Conservation (phyloP, 2,113 vertebrate genomes). For the Fukomys damarensis region DNA sequence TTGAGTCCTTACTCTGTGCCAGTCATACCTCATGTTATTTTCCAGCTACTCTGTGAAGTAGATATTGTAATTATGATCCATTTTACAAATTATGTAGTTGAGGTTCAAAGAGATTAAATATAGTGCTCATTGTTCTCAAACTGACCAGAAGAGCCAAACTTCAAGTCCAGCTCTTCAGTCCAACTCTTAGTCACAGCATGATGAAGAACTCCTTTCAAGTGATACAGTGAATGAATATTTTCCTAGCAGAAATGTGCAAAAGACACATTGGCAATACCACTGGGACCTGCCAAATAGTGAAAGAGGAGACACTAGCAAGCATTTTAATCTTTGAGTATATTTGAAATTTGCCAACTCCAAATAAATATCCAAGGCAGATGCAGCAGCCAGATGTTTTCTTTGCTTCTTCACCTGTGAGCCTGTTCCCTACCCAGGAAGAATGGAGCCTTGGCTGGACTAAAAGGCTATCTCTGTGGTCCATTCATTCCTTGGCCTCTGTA, state of each 20-base stretch:
- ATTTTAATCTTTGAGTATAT: conserved; percentile 40
- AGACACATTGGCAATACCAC: neutral
- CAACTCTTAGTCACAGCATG: neutral
- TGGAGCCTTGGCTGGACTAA: neutral
- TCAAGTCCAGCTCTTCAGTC: neutral
- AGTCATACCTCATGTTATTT: neutral
- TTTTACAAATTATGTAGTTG: neutral
- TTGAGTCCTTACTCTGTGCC: neutral
- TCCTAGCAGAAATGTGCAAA: neutral
- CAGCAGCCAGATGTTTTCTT: conserved; percentile 29
- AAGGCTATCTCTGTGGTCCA: conserved; percentile 19
- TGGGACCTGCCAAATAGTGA: neutral
- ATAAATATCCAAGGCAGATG: conserved; percentile 47
- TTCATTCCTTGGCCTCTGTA: neutral
- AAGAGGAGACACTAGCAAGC: neutral
- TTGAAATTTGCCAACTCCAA: conserved; percentile 45
- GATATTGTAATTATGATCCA: neutral
- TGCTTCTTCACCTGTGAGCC: conserved; percentile 14
- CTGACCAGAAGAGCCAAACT: neutral
- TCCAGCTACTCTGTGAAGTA: neutral
- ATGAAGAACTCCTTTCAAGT: neutral
- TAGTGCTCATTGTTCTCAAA: neutral
- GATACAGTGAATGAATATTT: neutral
- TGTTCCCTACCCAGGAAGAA: neutral
- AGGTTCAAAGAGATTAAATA: neutral